Conservation (phyloP, 2,888 invertebrate genomes). For the Brassicogethes aeneus region DNA sequence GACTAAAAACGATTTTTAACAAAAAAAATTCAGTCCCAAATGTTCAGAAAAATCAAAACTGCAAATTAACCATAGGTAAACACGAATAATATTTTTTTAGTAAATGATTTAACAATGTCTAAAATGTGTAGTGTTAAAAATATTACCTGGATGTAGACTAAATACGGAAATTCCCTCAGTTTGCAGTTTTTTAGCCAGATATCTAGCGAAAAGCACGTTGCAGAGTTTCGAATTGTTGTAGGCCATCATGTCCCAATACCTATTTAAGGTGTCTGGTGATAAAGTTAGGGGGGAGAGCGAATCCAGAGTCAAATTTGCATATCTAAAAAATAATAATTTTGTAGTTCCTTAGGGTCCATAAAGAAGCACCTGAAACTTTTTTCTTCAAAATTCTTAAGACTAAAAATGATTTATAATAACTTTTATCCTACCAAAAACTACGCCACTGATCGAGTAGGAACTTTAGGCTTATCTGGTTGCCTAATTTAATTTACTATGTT, state of each 20-base stretch:
- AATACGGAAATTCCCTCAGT: constrained; percentile 62
- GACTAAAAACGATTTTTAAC: no score
- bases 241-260: constrained; percentile 74
- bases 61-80: no score
- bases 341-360: no score
- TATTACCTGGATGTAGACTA: constrained; percentile 71
- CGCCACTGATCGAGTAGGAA: no score
- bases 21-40: background rate
- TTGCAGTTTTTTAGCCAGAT: constrained; percentile 65
- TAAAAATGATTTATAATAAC: no score
- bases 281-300: constrained; percentile 51
- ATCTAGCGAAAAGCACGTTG: constrained; percentile 74
- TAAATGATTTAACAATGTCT: background rate
- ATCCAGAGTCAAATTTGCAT: constrained; percentile 43
- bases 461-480: no score
- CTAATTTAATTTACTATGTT: no score
- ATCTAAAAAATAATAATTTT: constrained; percentile 32
- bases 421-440: no score
- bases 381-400: no score
- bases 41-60: no score
- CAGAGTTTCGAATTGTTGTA: constrained; percentile 89
- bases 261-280: constrained; percentile 55
- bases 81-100: no score
- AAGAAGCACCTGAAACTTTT: background rate
- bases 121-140: background rate